Percentiles rank a stretch among this genome's conserved stretches.
Evolutionary conservation across 2,113 vertebrate species (phyloP).

Genomic region (Bostrychus sinensis): DNA sequence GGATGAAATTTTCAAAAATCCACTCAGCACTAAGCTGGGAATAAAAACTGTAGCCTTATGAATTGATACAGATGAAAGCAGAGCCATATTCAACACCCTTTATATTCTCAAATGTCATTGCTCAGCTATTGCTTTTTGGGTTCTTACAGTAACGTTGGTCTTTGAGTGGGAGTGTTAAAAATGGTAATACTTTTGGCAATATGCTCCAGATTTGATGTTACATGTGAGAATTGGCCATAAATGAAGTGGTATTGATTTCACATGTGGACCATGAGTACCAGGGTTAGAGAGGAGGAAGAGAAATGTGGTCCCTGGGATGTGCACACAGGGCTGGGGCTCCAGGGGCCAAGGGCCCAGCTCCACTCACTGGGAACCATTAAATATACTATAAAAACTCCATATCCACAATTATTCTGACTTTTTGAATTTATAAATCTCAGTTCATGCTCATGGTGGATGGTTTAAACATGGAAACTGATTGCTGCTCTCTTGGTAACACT

Average conservation of each 20-base stretch:
- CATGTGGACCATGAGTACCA: slow-evolving; percentile 68
- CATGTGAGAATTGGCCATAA: slow-evolving; percentile 74
- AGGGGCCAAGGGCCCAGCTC: slow-evolving; percentile 48
- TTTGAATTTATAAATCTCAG: slow-evolving; percentile 77
- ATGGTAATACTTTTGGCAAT: slow-evolving; percentile 68
- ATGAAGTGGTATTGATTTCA: slow-evolving; percentile 78
- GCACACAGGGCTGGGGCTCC: slow-evolving; percentile 51
- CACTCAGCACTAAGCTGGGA: slow-evolving; percentile 36
- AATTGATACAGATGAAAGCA: slow-evolving; percentile 26
- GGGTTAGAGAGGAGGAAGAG: slow-evolving; percentile 43
- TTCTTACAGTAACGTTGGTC: slow-evolving; percentile 47
- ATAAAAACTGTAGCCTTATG: slow-evolving; percentile 29
- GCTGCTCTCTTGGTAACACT: slow-evolving; percentile 57
- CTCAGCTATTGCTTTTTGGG: slow-evolving; percentile 26
- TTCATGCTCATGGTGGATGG: slow-evolving; percentile 68
- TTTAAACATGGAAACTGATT: slow-evolving; percentile 70
- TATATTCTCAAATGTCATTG: slow-evolving; percentile 45
- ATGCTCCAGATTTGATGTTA: slow-evolving; percentile 72
- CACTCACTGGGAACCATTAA: slow-evolving; percentile 70
- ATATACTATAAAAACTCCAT: slow-evolving; percentile 72
- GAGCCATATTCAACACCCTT: slow-evolving; percentile 31
- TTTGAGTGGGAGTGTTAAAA: slow-evolving; percentile 53
- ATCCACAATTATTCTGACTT: slow-evolving; percentile 76
- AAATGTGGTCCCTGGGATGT: slow-evolving; percentile 54
- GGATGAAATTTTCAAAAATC: slow-evolving; percentile 67